phyloP scores from a whole-genome alignment of 2,113 vertebrate genomes.

The Chitala chitala region DNA sequence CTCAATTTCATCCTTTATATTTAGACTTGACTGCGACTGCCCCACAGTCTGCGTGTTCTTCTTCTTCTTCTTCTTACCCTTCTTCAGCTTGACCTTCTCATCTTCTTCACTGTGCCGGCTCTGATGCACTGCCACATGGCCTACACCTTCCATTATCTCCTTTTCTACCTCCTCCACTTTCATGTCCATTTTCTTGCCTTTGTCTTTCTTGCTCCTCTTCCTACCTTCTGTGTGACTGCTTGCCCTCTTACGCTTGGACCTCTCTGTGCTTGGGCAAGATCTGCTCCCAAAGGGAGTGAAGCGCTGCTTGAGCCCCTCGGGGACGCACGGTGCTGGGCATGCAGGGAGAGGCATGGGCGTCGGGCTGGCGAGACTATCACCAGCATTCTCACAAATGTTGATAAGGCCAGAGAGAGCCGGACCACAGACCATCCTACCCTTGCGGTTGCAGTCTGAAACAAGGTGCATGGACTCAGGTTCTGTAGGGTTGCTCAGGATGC shows the following conservation, averaged over 20 bases:
- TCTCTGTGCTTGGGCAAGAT: slow-evolving; percentile 34
- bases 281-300: slow-evolving; percentile 60
- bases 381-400: slow-evolving; percentile 56
- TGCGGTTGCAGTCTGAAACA: slow-evolving; percentile 38
- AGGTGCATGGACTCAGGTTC: slow-evolving; percentile 43
- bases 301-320: slow-evolving; percentile 54
- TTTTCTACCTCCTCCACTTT: not conserved
- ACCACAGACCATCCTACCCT: slow-evolving; percentile 17
- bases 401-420: slow-evolving; percentile 56
- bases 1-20: slow-evolving; percentile 41
- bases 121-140: not conserved
- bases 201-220: slow-evolving; percentile 10
- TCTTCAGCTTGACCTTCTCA: slow-evolving; percentile 21
- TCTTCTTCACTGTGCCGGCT: not conserved
- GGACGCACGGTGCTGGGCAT: slow-evolving; percentile 48
- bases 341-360: slow-evolving; percentile 46
- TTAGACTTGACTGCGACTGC: not conserved
- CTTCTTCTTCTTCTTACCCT: slow-evolving; percentile 52
- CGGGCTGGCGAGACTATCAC: slow-evolving; percentile 38
- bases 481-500: slow-evolving; percentile 44
- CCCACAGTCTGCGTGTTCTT: slow-evolving; percentile 43
- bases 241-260: slow-evolving; percentile 27
- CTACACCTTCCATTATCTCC: slow-evolving; percentile 11
- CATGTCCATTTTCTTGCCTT: slow-evolving; percentile 24
- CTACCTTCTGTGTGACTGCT: slow-evolving; percentile 19